Conservation (phyloP, 2,888 invertebrate genomes). For the Electrophaes corylata region DNA sequence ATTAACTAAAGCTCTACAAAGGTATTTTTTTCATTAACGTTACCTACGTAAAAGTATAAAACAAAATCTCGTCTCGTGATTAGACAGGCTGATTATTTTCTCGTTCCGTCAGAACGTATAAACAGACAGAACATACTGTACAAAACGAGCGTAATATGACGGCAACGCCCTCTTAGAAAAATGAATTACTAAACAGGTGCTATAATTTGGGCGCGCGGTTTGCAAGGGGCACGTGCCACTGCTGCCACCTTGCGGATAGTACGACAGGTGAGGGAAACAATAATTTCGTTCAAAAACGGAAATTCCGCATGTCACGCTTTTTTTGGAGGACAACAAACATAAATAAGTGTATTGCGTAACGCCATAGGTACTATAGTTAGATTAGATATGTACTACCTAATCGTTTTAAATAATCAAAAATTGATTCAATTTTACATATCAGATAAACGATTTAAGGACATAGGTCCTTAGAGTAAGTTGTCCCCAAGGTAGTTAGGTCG, state of each 20-base stretch:
- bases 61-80: no score
- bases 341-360: slow-evolving; percentile 6
- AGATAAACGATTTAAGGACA: no score
- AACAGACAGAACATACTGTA: no score
- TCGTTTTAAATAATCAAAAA: not conserved
- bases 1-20: no score
- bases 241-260: slow-evolving; percentile 51
- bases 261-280: slow-evolving; percentile 64
- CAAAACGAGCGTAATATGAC: slow-evolving; percentile 1
- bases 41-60: no score
- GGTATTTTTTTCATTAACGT: no score
- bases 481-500: no score
- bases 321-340: slow-evolving; percentile 9
- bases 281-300: slow-evolving; percentile 58
- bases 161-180: not conserved
- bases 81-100: no score
- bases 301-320: slow-evolving; percentile 58
- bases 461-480: no score
- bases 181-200: slow-evolving; percentile 34
- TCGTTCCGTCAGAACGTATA: no score
- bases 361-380: no score
- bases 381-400: not conserved
- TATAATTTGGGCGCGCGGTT: slow-evolving; percentile 45
- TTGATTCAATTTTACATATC: no score
- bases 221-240: slow-evolving; percentile 48